Evolutionary conservation across 2,113 vertebrate genomes (phyloP).

Genomic region (Callionymus lyra): DNA sequence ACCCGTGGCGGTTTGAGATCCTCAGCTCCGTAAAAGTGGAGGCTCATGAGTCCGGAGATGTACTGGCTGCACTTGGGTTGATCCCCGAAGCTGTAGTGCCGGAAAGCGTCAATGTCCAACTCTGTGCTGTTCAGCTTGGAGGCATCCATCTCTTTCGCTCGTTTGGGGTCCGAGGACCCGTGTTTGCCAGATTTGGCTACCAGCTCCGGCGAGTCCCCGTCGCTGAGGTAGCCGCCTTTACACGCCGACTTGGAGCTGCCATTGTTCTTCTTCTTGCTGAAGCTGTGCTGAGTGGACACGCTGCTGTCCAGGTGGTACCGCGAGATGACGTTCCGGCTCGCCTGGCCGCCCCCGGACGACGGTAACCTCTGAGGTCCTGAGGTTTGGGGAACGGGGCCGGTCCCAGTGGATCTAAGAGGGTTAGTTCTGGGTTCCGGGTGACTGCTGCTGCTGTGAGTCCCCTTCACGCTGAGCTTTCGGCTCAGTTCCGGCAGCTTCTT

Average conservation of each 20-base stretch:
- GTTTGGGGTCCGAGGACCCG: conserved; percentile 65
- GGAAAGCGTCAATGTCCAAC: conserved; percentile 89
- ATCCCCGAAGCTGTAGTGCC: conserved; percentile 89
- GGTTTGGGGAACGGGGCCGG: conserved; percentile 29
- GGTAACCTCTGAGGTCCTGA: conserved; percentile 53
- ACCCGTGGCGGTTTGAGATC: conserved; percentile 89
- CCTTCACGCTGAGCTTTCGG: conserved; percentile 85
- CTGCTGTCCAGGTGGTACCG: conserved; percentile 95
- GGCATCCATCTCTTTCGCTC: conserved; percentile 58
- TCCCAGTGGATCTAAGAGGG: conserved; percentile 28
- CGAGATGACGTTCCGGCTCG: conserved; percentile 93
- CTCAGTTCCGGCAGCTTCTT: conserved; percentile 94
- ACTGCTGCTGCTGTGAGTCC: conserved; percentile 64
- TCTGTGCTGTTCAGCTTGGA: conserved; percentile 69
- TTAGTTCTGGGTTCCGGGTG: conserved; percentile 51
- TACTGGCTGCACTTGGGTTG: conserved; percentile 91
- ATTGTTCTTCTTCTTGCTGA: conserved; percentile 75
- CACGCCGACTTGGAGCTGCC: conserved; percentile 80
- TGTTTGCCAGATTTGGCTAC: conserved; percentile 86
- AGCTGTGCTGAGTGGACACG: conserved; percentile 80
- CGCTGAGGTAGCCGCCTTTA: conserved; percentile 94
- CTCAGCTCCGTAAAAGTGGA: conserved; percentile 95
- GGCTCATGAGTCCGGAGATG: conserved; percentile 92
- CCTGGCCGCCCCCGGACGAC: conserved; percentile 62
- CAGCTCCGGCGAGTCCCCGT: conserved; percentile 92